These are phyloP conservation scores for Gavia stellata DNA, from an alignment of 2,113 vertebrate species.

Conservation along the genomic window DNA sequence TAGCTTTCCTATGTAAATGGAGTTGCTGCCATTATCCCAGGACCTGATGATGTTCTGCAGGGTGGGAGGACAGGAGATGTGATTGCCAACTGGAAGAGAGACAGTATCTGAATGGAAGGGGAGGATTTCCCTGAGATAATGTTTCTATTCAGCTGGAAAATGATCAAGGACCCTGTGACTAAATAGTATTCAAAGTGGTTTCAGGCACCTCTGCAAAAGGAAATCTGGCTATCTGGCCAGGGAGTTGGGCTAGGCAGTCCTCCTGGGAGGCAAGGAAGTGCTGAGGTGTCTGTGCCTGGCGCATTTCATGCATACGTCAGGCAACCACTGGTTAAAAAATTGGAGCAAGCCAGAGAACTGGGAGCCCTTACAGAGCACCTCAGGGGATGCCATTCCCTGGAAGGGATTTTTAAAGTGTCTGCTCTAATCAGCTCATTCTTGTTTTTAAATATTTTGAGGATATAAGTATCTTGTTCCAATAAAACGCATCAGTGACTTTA, in stretches of 20 bases:
- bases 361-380: background rate
- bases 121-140: background rate
- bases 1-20: conserved; percentile 51
- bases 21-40: background rate
- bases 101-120: background rate
- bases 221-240: background rate
- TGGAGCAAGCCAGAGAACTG: background rate
- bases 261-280: background rate
- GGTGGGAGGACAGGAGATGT: background rate
- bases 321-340: background rate
- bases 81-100: background rate
- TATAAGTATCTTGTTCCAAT: background rate
- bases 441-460: background rate
- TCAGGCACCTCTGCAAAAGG: background rate
- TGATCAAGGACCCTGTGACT: background rate
- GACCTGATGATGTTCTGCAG: background rate
- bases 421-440: background rate
- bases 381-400: background rate
- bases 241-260: background rate
- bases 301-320: background rate
- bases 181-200: background rate
- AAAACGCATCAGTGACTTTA: background rate
- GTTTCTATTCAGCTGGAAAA: background rate
- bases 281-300: background rate
- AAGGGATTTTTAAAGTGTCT: background rate